Evolutionary conservation across 2,888 invertebrate genomes (phyloP).

Genomic region (Euspilapteryx auroguttella): DNA sequence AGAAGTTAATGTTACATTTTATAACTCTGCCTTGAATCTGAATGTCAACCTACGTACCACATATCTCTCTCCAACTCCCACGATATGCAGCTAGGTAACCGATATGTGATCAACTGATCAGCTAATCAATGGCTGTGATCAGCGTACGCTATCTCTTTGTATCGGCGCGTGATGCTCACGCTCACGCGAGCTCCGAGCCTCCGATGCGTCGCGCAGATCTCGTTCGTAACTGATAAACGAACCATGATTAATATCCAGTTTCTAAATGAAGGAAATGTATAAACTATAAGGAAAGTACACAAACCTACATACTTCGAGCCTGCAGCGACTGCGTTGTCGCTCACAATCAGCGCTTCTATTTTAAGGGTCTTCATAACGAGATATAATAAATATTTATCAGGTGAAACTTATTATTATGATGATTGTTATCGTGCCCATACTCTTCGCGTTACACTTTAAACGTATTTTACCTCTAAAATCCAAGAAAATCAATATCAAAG

Average conservation of each 20-base stretch:
- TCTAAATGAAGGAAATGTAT: constrained; percentile 13
- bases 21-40: too few species aligned
- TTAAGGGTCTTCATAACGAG: too few species aligned
- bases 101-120: constrained; percentile 46
- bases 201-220: constrained; percentile 18
- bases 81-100: constrained; percentile 30
- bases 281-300: too few species aligned
- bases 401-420: constrained; percentile 11
- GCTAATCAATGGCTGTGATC: constrained; percentile 47
- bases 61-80: too few species aligned
- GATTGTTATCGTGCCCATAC: constrained; percentile 15
- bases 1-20: too few species aligned
- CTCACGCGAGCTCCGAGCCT: constrained; percentile 23
- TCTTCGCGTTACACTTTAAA: constrained; percentile 11
- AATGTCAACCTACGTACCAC: too few species aligned
- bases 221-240: constrained; percentile 22
- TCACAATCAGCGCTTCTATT: constrained; percentile 10
- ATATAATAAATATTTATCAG: constrained; percentile 13
- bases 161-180: constrained; percentile 20
- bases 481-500: constrained; percentile 34
- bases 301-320: too few species aligned
- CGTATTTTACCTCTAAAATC: constrained; percentile 19
- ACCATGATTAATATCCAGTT: constrained; percentile 26
- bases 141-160: constrained; percentile 30
- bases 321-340: too few species aligned